phyloP scores from a whole-genome alignment of 1,140 invertebrate genomes.

The Antheraea pernyi region DNA sequence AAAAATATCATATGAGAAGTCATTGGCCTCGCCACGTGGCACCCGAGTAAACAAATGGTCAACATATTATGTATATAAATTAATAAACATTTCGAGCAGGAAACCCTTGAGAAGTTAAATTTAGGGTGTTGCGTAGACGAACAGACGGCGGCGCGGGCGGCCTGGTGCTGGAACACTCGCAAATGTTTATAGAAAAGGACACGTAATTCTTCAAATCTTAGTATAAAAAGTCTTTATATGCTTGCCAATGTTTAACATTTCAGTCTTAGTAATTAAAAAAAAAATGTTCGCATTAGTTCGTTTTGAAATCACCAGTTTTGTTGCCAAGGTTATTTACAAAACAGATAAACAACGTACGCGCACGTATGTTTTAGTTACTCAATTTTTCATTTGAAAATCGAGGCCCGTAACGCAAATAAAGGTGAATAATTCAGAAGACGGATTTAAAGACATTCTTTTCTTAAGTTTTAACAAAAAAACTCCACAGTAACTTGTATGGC shows the following conservation, averaged over 20 bases:
- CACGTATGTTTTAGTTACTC: not conserved
- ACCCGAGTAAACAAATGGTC: constrained; percentile 56
- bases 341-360: constrained; percentile 2
- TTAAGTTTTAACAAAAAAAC: not conserved
- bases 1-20: constrained; percentile 51
- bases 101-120: constrained; percentile 72
- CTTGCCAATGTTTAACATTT: constrained; percentile 5
- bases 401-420: not conserved
- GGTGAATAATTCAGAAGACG: not conserved
- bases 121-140: constrained; percentile 56
- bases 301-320: not conserved
- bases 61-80: constrained; percentile 48
- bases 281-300: constrained; percentile 1
- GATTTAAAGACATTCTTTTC: not conserved
- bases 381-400: not conserved
- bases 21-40: constrained; percentile 59
- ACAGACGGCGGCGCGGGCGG: constrained; percentile 28
- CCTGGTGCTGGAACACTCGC: constrained; percentile 21
- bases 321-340: constrained; percentile 1
- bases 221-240: not conserved
- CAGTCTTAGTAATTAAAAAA: not conserved
- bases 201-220: constrained; percentile 33
- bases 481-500: no score
- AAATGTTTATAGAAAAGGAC: constrained; percentile 51
- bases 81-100: constrained; percentile 68